Evolutionary conservation across 2,888 invertebrate species (phyloP).

Genomic region (Ferdinandea cuprea): DNA sequence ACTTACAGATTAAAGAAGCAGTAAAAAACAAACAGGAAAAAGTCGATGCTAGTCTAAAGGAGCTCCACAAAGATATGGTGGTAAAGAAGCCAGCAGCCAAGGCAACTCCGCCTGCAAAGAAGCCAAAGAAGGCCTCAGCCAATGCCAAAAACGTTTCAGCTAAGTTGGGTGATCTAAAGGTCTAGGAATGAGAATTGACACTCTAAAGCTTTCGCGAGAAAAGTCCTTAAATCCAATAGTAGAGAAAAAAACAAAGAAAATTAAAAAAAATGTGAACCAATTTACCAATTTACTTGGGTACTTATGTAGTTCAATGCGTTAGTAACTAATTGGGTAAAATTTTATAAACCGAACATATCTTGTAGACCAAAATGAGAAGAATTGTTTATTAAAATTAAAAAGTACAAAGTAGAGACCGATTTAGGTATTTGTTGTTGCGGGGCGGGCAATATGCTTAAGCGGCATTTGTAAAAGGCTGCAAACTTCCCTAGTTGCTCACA

Average conservation of each 20-base stretch:
- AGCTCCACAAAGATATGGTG: conserved; percentile 82
- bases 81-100: conserved; percentile 78
- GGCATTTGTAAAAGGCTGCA: too few species aligned
- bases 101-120: conserved; percentile 76
- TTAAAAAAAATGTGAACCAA: conserved; percentile 39
- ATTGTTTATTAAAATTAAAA: conserved; percentile 51
- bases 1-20: conserved; percentile 80
- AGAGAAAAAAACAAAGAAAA: neutral
- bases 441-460: too few species aligned
- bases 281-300: conserved; percentile 38
- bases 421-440: too few species aligned
- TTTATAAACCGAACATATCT: conserved; percentile 31
- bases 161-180: conserved; percentile 61
- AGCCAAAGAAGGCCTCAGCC: conserved; percentile 78
- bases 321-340: conserved; percentile 32
- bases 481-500: too few species aligned
- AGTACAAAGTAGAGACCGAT: conserved; percentile 57
- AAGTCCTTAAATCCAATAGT: neutral
- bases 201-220: neutral
- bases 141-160: conserved; percentile 79
- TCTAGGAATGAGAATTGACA: neutral
- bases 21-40: conserved; percentile 81
- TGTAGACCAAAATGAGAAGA: conserved; percentile 47
- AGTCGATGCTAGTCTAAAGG: conserved; percentile 80
- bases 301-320: conserved; percentile 7